Conservation (phyloP, 23 tunicate species). For the Ciona savignyi region DNA sequence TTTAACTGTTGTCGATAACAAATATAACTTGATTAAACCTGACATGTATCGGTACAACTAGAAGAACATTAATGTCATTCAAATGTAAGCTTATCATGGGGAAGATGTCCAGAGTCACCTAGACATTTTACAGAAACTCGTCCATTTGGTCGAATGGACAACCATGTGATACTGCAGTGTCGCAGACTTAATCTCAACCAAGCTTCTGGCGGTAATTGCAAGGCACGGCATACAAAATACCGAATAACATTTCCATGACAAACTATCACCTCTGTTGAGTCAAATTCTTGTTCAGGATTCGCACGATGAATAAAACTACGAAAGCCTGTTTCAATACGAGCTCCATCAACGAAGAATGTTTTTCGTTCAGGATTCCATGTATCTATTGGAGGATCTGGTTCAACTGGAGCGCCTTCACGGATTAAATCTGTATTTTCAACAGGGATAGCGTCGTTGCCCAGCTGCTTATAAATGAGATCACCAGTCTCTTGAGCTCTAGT, state of each 20-base stretch:
- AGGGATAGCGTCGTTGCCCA: slow-evolving; percentile 7
- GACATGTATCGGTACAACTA: too few relatives aligned
- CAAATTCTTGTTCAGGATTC: slow-evolving; percentile 41
- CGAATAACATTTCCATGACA: slow-evolving; percentile 98
- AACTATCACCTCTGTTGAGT: slow-evolving; percentile 57
- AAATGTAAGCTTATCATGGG: slow-evolving; percentile 71
- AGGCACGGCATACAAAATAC: slow-evolving; percentile 71
- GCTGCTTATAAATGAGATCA: slow-evolving; percentile 43
- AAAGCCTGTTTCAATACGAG: slow-evolving; percentile 87
- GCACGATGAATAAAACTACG: slow-evolving; percentile 78
- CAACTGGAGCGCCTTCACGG: slow-evolving; percentile 86
- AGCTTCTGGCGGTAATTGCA: slow-evolving; percentile 87
- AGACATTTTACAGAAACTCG: slow-evolving; percentile 48
- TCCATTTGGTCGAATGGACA: slow-evolving; percentile 68
- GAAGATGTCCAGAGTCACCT: slow-evolving; percentile 84
- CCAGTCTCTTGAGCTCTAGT: slow-evolving; percentile 74
- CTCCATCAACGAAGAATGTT: slow-evolving; percentile 54
- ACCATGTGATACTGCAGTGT: slow-evolving; percentile 77
- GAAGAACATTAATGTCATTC: slow-evolving; percentile 8
- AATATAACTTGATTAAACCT: too few relatives aligned
- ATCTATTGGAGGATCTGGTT: slow-evolving; percentile 47
- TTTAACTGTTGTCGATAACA: too few relatives aligned
- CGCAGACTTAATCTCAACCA: slow-evolving; percentile 80
- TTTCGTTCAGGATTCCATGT: slow-evolving; percentile 44
- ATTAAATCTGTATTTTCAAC: slow-evolving; percentile 41